Evolutionary conservation across 1,140 invertebrate genomes (phyloP).

Genomic region (Drosophila obscura): DNA sequence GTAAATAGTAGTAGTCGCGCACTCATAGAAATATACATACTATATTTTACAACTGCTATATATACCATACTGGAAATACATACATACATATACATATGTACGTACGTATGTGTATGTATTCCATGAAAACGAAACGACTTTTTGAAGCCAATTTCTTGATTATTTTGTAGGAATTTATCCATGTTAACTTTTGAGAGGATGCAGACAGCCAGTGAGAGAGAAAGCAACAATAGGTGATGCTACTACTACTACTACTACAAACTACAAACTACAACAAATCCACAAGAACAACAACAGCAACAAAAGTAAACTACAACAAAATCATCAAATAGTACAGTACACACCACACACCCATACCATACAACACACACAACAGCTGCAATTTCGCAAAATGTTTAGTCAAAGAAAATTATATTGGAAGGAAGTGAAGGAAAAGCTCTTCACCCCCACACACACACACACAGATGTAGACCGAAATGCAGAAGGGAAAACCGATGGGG

Average conservation of each 20-base stretch:
- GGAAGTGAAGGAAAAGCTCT: constrained; percentile 33
- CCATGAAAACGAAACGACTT: too few relatives aligned
- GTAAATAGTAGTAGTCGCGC: constrained; percentile 48
- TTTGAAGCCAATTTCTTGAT: constrained; percentile 50
- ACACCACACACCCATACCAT: constrained; percentile 26
- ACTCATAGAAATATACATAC: constrained; percentile 27
- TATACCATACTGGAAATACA: constrained; percentile 4
- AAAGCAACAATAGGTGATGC: constrained; percentile 42
- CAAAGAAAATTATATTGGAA: constrained; percentile 39
- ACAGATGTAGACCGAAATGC: neutral
- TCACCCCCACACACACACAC: constrained; percentile 6
- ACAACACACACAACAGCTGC: constrained; percentile 34
- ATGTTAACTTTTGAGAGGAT: constrained; percentile 83
- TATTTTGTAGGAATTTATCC: constrained; percentile 84
- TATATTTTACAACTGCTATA: constrained; percentile 5
- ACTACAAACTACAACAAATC: constrained; percentile 42
- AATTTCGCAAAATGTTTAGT: constrained; percentile 52
- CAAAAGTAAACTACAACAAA: constrained; percentile 55
- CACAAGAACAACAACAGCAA: constrained; percentile 33
- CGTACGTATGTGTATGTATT: constrained; percentile 14
- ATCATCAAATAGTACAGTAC: constrained; percentile 61
- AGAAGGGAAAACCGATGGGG: neutral
- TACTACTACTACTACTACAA: constrained; percentile 54
- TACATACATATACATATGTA: constrained; percentile 13
- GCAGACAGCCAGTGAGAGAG: constrained; percentile 28